Base-by-base conservation (phyloP, 1,140 invertebrate genomes). In the Odontomachus brunneus region DNA sequence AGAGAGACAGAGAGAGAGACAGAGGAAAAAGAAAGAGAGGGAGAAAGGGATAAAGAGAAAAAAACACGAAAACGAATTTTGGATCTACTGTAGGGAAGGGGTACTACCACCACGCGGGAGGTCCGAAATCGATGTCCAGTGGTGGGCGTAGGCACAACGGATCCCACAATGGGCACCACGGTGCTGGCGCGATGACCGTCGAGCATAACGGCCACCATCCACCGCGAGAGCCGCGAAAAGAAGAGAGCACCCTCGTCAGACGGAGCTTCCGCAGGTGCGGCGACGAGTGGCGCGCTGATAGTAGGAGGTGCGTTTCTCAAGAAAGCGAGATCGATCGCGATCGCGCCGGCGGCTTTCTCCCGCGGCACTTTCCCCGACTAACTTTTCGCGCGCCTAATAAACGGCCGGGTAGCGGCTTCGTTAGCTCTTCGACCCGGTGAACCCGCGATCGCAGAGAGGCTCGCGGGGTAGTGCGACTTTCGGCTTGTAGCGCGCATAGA, bases 171-270 rank as follows among this genome's bases (percentile, higher is more conserved):
- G 93, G 93, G 88, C 92, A 92, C 49, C 94, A 94, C 92, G 93
- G 93, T 90, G 94, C 92, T 88, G 94, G 94, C 81, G 92, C 94
- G 87, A 93, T 94, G 92, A 95, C 95, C 94, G 95, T 95, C 53
- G 67, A 74, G 93, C 95, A 95, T 94, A 95, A 95, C 94, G 93
- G 94, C 94, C 93, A 93, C 83, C 92, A 95, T 94, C 94, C 94
- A 94, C 93, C 94, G 92, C 92, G 93, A 93, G 94, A 94, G 91
- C 91, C 92, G 92, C 90, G 95, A 94, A 93, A 93, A 92, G 93
- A 94, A 91, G 94, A 92, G 90, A 94, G 85, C 93, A 93, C 89
- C 29, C 90, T 93, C 83, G 92, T 92, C 74, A 91, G 91, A 89
- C 91, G 92, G 87, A 94, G 92, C 87, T 94, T 93, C 82, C 91